A percentile compares a stretch with the other conserved stretches of the same genome.
These are phyloP conservation scores for Microplitis demolitor DNA, from an alignment of 1,140 invertebrate genomes.

Conservation along the genomic window DNA sequence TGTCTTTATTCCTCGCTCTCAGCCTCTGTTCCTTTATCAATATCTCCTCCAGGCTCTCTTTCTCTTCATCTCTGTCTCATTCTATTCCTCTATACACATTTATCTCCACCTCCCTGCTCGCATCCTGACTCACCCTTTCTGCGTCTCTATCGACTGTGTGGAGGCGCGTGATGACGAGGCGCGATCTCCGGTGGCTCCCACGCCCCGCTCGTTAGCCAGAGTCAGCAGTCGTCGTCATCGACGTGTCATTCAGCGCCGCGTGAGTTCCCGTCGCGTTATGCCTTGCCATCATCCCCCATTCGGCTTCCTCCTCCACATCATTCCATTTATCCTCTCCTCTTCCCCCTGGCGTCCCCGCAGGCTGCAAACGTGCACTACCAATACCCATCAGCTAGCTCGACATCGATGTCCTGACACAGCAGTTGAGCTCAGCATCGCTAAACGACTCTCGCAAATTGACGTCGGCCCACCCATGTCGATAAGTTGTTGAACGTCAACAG, in stretches of 20 bases:
- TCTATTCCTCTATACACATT: neutral
- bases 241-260: conserved; percentile 57
- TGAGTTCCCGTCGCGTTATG: conserved; percentile 29
- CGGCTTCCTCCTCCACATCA: conserved; percentile 34
- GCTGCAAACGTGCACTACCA: conserved; percentile 28
- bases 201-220: conserved; percentile 61
- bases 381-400: conserved; percentile 33
- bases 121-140: conserved; percentile 9
- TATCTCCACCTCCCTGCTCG: neutral
- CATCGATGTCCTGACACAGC: conserved; percentile 56
- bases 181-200: conserved; percentile 52
- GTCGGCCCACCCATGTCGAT: conserved; percentile 24
- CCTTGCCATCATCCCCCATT: conserved; percentile 30
- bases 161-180: conserved; percentile 57
- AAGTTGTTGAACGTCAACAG: conserved; percentile 11
- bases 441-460: conserved; percentile 48
- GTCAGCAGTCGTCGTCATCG: conserved; percentile 63
- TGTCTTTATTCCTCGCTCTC: conserved; percentile 7
- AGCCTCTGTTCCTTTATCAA: neutral
- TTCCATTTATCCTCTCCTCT: conserved; percentile 8
- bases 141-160: conserved; percentile 16
- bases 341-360: conserved; percentile 29
- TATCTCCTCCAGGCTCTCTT: conserved; percentile 25
- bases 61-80: conserved; percentile 4
- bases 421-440: conserved; percentile 33